phyloP scores from a whole-genome alignment of 2,113 vertebrate species.

The Siniperca knerii region DNA sequence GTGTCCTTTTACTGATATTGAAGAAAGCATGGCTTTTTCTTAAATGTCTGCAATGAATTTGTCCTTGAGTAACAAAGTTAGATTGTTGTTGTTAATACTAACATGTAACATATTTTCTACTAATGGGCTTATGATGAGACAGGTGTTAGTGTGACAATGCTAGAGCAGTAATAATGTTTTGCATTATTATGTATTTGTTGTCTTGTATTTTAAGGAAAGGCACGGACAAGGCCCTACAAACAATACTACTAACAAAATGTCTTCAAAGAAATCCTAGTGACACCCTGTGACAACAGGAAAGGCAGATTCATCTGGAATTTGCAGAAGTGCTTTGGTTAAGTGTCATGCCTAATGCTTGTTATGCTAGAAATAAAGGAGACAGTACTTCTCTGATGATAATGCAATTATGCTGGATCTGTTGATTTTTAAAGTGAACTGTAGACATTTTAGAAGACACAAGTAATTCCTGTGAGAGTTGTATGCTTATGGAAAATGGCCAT shows the following conservation, averaged over 20 bases:
- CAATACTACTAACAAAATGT: constrained; percentile 6
- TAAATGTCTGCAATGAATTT: constrained; percentile 40
- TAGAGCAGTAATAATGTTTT: not conserved
- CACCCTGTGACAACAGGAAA: constrained; percentile 14
- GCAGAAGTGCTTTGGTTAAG: constrained; percentile 37
- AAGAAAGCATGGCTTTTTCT: constrained; percentile 33
- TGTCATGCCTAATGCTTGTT: constrained; percentile 25
- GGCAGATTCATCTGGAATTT: constrained; percentile 23
- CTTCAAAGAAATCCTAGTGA: constrained; percentile 16
- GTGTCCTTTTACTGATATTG: constrained; percentile 60
- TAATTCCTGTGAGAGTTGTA: not conserved
- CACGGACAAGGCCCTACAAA: constrained; percentile 5
- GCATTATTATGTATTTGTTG: constrained; percentile 5
- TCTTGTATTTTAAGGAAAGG: not conserved
- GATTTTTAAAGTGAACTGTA: not conserved
- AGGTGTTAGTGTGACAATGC: not conserved
- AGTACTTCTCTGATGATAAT: not conserved
- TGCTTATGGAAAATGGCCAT: not conserved
- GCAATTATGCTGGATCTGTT: constrained; percentile 7
- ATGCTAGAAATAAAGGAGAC: constrained; percentile 24
- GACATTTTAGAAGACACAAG: not conserved
- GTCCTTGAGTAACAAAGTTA: constrained; percentile 34
- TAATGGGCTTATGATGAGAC: not conserved
- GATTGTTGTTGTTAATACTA: not conserved
- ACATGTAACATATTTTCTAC: not conserved